Conservation (phyloP, 2,797 vertebrate genomes). For the Fratercula arctica region DNA sequence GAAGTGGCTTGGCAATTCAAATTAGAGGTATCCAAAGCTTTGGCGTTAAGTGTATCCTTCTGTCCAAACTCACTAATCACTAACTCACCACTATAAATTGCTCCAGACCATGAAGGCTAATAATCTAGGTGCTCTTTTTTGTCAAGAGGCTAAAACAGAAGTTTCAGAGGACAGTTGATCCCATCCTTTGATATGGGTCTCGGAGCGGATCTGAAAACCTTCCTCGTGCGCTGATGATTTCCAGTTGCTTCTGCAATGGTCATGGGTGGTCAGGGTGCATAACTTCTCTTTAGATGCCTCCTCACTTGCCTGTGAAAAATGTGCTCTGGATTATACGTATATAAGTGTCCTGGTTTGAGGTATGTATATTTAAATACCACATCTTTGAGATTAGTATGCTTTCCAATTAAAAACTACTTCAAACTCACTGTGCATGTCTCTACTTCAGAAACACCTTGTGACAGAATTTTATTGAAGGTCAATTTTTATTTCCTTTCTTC, state of each 20-base stretch:
- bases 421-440: fast-evolving
- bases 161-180: not conserved
- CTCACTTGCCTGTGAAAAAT: not conserved
- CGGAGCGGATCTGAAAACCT: not conserved
- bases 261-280: not conserved
- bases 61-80: not conserved
- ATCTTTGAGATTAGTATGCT: not conserved
- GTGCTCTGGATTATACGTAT: not conserved
- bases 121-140: not conserved
- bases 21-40: not conserved
- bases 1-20: not conserved
- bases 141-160: not conserved
- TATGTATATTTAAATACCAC: not conserved
- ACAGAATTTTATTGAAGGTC: not conserved
- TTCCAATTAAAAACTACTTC: not conserved
- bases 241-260: not conserved
- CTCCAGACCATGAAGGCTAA: not conserved
- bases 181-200: not conserved
- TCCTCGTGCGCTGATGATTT: not conserved
- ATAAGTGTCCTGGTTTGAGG: not conserved
- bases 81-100: not conserved
- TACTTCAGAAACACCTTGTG: not conserved
- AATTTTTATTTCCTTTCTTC: not conserved
- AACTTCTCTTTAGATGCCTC: not conserved
- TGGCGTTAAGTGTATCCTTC: not conserved